A percentile compares a stretch with the other conserved stretches of the same genome.
These are phyloP conservation scores for Morone chrysops DNA, from an alignment of 2,113 vertebrate genomes.

Conservation along the genomic window DNA sequence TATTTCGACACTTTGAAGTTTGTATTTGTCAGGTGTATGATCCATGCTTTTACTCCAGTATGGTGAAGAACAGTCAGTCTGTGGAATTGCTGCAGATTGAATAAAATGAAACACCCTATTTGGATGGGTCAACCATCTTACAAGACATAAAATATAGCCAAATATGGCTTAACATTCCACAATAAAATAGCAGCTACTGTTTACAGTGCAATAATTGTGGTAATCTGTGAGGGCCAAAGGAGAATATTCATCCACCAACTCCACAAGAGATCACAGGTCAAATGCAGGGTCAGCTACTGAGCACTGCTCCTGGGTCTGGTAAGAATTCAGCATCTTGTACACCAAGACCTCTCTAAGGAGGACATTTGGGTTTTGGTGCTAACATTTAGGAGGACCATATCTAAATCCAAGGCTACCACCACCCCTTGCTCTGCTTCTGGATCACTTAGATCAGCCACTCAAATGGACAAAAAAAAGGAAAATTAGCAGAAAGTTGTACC, in stretches of 20 bases:
- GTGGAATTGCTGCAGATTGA: background rate
- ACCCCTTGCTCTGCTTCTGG: background rate
- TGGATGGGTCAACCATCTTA: background rate
- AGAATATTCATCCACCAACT: background rate
- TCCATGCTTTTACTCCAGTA: background rate
- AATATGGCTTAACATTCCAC: background rate
- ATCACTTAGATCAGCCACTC: background rate
- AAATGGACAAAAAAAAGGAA: background rate
- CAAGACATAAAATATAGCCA: background rate
- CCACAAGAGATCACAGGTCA: background rate
- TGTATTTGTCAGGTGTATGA: slow-evolving; percentile 5
- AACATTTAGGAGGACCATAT: background rate
- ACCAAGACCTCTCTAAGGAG: background rate
- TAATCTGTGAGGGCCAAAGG: background rate
- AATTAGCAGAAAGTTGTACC: slow-evolving; percentile 80
- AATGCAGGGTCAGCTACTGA: background rate
- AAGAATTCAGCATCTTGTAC: background rate
- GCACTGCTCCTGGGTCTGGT: background rate
- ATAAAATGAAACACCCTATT: background rate
- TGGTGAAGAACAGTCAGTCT: background rate
- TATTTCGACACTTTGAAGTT: slow-evolving; percentile 4
- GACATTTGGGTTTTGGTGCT: slow-evolving; percentile 6
- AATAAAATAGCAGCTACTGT: background rate
- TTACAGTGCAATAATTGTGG: background rate
- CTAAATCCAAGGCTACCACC: background rate